phyloP scores from a whole-genome alignment of 1,140 invertebrate genomes.

The Hyles euphorbiae region DNA sequence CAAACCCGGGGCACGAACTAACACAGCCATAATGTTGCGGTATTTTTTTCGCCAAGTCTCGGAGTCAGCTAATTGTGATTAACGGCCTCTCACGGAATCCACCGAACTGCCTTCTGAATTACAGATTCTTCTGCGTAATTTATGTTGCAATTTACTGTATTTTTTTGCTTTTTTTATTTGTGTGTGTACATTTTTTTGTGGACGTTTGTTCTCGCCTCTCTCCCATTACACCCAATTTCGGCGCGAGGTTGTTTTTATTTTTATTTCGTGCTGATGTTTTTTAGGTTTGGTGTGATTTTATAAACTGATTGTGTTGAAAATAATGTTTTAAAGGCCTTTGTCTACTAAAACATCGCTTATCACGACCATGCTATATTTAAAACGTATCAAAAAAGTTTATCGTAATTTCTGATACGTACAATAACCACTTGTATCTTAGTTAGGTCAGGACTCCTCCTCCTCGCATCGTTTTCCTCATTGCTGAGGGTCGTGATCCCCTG shows the following conservation, averaged over 20 bases:
- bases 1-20: not conserved
- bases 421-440: too few relatives aligned
- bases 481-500: too few relatives aligned
- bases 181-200: slow-evolving; percentile 2
- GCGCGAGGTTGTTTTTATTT: slow-evolving; percentile 9
- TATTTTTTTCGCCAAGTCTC: slow-evolving; percentile 15
- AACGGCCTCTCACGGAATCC: slow-evolving; percentile 28
- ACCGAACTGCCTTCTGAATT: slow-evolving; percentile 24
- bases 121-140: slow-evolving; percentile 46
- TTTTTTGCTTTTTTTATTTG: slow-evolving; percentile 15
- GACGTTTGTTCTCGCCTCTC: slow-evolving; percentile 3
- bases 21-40: slow-evolving; percentile 13
- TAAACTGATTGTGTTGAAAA: too few relatives aligned
- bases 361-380: too few relatives aligned
- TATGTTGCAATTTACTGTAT: slow-evolving; percentile 45
- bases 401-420: too few relatives aligned
- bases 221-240: slow-evolving; percentile 12
- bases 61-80: slow-evolving; percentile 36
- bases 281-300: not conserved
- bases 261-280: slow-evolving; percentile 1
- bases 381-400: too few relatives aligned
- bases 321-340: too few relatives aligned
- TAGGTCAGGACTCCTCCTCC: too few relatives aligned
- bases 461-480: too few relatives aligned
- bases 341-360: too few relatives aligned